phyloP scores from a whole-genome alignment of 2,888 invertebrate species.

The Xestia ashworthii region DNA sequence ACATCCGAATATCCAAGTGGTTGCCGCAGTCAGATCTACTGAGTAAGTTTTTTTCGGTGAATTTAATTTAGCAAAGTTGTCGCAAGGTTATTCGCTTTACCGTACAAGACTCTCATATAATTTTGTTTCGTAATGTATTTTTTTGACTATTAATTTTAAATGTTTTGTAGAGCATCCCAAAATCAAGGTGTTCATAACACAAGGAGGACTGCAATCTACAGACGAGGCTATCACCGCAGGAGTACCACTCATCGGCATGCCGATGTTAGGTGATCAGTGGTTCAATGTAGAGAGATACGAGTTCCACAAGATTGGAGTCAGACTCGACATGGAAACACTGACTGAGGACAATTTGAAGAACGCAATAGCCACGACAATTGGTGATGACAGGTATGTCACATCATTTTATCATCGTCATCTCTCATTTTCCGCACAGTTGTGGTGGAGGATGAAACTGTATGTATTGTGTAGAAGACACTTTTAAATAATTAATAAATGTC shows the following conservation, averaged over 20 bases:
- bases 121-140: not conserved
- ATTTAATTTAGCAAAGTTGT: not conserved
- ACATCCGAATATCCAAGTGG: conserved; percentile 79
- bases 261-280: conserved; percentile 82
- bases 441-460: no score
- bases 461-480: no score
- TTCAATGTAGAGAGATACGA: conserved; percentile 77
- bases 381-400: conserved; percentile 67
- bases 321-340: conserved; percentile 71
- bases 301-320: conserved; percentile 72
- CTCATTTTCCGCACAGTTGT: no score
- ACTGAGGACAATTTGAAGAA: conserved; percentile 68
- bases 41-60: conserved; percentile 39
- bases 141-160: not conserved
- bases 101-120: not conserved
- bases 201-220: conserved; percentile 82
- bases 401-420: no score
- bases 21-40: conserved; percentile 77
- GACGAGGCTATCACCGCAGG: conserved; percentile 82
- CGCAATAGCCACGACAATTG: conserved; percentile 68
- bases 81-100: not conserved
- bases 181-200: conserved; percentile 81
- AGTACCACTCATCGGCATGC: conserved; percentile 80
- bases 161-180: conserved; percentile 82
- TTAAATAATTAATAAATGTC: no score